These are phyloP conservation scores for Elegia similella DNA, from an alignment of 2,888 invertebrate species.

Conservation along the genomic window DNA sequence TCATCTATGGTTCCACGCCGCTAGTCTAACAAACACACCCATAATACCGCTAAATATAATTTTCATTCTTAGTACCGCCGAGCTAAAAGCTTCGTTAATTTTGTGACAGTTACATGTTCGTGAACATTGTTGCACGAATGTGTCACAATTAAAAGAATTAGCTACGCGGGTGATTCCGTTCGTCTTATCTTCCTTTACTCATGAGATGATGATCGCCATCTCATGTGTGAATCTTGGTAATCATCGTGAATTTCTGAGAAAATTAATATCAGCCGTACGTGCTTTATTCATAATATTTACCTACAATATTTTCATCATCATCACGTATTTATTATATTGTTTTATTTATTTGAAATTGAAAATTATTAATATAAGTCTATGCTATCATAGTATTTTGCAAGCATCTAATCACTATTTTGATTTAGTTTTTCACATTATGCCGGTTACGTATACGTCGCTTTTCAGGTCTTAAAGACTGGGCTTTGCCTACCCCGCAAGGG, in stretches of 20 bases:
- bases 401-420: too few relatives aligned
- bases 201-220: not conserved
- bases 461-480: too few relatives aligned
- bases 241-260: not conserved
- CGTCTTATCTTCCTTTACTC: not conserved
- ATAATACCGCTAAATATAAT: not conserved
- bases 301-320: not conserved
- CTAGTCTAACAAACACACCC: not conserved
- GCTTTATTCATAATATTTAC: not conserved
- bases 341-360: not conserved
- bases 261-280: slow-evolving; percentile 4
- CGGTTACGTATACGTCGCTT: too few relatives aligned
- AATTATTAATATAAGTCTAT: not conserved
- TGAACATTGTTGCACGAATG: not conserved
- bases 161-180: slow-evolving; percentile 7
- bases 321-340: not conserved
- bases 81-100: not conserved
- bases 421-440: too few relatives aligned
- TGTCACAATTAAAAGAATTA: slow-evolving; percentile 5
- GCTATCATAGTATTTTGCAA: too few relatives aligned
- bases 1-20: not conserved
- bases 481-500: too few relatives aligned
- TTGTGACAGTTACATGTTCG: not conserved
- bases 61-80: not conserved
- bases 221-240: slow-evolving; percentile 9